phyloP scores from a whole-genome alignment of 2,797 vertebrate species.

The Lepilemur ruficaudatus region DNA sequence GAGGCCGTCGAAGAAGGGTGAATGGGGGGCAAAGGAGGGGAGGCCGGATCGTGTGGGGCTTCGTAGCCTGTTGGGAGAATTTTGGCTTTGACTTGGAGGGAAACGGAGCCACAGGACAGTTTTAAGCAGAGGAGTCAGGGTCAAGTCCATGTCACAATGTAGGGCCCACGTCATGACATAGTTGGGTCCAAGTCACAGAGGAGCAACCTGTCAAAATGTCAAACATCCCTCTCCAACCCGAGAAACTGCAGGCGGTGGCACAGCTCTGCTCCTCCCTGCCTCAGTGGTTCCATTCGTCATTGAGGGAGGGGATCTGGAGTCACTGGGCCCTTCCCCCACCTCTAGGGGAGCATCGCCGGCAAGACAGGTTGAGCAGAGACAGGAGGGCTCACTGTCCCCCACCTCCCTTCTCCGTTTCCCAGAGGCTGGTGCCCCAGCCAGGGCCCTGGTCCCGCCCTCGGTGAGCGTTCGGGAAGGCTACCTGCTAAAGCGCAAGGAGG shows the following conservation, averaged over 20 bases:
- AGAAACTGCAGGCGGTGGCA: background rate
- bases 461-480: slow-evolving; percentile 92
- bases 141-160: accelerated
- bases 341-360: background rate
- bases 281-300: accelerated
- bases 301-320: background rate
- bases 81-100: background rate
- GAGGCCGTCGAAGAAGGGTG: background rate
- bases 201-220: background rate
- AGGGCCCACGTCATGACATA: background rate
- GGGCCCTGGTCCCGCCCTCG: slow-evolving; percentile 84
- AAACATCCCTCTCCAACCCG: background rate
- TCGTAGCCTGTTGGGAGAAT: background rate
- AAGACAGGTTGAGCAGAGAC: background rate
- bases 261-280: accelerated
- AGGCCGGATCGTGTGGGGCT: background rate
- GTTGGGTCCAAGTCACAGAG: background rate
- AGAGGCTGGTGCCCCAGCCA: slow-evolving; percentile 83
- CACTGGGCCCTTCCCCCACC: accelerated
- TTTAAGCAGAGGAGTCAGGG: background rate
- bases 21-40: background rate
- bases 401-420: accelerated
- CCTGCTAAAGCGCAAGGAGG: slow-evolving; percentile 89
- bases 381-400: background rate
- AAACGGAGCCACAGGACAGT: background rate